A percentile compares a stretch with the other conserved stretches of the same genome.
Conservation (phyloP, 2,888 invertebrate species). For the Amaurobius ferox region DNA sequence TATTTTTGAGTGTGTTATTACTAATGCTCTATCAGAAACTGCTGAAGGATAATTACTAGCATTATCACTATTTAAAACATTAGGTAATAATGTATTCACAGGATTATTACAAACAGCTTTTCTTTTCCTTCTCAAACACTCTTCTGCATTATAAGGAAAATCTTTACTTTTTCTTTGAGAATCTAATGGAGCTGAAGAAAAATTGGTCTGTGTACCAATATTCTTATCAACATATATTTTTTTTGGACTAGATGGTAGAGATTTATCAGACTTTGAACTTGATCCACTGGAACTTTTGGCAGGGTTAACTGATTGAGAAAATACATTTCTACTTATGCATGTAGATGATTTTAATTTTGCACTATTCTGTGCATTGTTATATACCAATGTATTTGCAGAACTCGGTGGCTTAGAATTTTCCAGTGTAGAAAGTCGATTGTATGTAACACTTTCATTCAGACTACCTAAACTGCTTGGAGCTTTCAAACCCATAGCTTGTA, state of each 20-base stretch:
- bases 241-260: neutral
- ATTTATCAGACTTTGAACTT: neutral
- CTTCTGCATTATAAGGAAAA: neutral
- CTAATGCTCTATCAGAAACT: neutral
- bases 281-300: neutral
- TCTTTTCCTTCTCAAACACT: neutral
- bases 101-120: neutral
- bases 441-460: neutral
- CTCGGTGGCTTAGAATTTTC: neutral
- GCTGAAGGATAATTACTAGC: neutral
- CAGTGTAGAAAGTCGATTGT: neutral
- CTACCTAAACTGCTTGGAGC: neutral
- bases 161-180: neutral
- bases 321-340: neutral
- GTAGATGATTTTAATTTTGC: neutral
- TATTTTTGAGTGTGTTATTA: neutral
- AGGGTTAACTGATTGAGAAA: neutral
- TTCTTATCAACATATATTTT: neutral
- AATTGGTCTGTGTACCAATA: neutral
- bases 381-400: neutral
- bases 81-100: neutral
- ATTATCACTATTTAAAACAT: neutral
- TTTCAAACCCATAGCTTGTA: constrained; percentile 19
- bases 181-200: neutral
- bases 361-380: neutral